phyloP scores from a whole-genome alignment of 2,888 invertebrate species.

The Polia nebulosa region DNA sequence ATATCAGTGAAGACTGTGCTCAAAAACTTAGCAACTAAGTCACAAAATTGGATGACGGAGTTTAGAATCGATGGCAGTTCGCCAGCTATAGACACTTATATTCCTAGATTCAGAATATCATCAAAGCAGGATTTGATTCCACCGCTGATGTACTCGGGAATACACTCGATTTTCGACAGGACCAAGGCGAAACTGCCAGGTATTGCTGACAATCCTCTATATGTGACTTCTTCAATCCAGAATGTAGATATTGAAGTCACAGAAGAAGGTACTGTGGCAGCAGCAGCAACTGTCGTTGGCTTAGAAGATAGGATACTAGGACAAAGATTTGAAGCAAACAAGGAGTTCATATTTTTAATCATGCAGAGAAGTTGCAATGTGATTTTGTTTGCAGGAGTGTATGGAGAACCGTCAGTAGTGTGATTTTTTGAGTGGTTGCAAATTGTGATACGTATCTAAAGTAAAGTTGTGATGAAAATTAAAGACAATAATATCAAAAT shows the following conservation, averaged over 20 bases:
- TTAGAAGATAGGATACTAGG: slow-evolving; percentile 85
- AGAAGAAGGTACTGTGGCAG: slow-evolving; percentile 94
- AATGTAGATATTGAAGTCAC: slow-evolving; percentile 94
- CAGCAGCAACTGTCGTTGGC: slow-evolving; percentile 90
- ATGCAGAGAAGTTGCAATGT: slow-evolving; percentile 91
- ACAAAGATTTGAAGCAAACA: slow-evolving; percentile 92
- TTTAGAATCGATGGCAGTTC: slow-evolving; percentile 83
- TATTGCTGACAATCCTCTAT: slow-evolving; percentile 90
- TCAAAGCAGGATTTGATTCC: slow-evolving; percentile 87
- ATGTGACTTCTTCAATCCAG: slow-evolving; percentile 92
- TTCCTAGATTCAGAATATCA: slow-evolving; percentile 91
- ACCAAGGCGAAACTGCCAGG: slow-evolving; percentile 91
- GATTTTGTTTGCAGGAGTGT: slow-evolving; percentile 92
- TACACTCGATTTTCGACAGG: slow-evolving; percentile 92
- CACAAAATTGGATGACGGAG: slow-evolving; percentile 88
- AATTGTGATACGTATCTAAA: slow-evolving; percentile 25
- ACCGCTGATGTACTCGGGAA: slow-evolving; percentile 90
- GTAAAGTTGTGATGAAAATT: not conserved
- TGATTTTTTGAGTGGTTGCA: slow-evolving; percentile 20
- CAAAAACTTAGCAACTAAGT: slow-evolving; percentile 85
- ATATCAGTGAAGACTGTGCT: slow-evolving; percentile 87
- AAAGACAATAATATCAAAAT: not conserved
- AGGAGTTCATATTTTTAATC: slow-evolving; percentile 93
- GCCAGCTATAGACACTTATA: slow-evolving; percentile 90
- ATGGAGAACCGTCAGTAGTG: slow-evolving; percentile 77